Evolutionary conservation across 2,888 invertebrate genomes (phyloP).

Genomic region (Bombylius discolor): DNA sequence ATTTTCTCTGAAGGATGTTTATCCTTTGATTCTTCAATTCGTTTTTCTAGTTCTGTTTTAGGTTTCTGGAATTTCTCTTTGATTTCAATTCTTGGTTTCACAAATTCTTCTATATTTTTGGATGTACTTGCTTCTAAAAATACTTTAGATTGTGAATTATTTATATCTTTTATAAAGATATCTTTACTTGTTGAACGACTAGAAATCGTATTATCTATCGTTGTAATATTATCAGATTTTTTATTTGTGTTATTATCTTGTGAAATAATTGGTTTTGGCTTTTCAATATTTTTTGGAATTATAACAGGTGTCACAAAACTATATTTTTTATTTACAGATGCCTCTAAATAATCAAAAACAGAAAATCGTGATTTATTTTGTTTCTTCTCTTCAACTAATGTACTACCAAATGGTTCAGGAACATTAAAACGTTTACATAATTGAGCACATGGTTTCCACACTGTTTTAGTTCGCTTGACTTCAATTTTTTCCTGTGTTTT

Average conservation of each 20-base stretch:
- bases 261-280: slow-evolving; percentile 4
- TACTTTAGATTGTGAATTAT: too few relatives aligned
- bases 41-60: slow-evolving; percentile 28
- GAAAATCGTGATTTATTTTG: slow-evolving; percentile 55
- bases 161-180: too few relatives aligned
- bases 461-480: slow-evolving; percentile 50
- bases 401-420: slow-evolving; percentile 63
- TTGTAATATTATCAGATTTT: background rate
- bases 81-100: too few relatives aligned
- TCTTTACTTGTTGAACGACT: too few relatives aligned
- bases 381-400: slow-evolving; percentile 30
- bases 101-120: too few relatives aligned
- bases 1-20: slow-evolving; percentile 44
- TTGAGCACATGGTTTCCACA: slow-evolving; percentile 74
- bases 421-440: slow-evolving; percentile 91
- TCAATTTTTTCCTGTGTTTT: slow-evolving; percentile 44
- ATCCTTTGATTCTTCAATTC: slow-evolving; percentile 24
- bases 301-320: slow-evolving; percentile 39
- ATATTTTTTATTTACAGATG: slow-evolving; percentile 43
- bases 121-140: too few relatives aligned
- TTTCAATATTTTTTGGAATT: slow-evolving; percentile 27
- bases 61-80: slow-evolving; percentile 1
- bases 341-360: slow-evolving; percentile 64
- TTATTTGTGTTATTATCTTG: background rate
- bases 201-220: too few relatives aligned